phyloP scores from a whole-genome alignment of 2,888 invertebrate species.

The Ectemnius cavifrons region DNA sequence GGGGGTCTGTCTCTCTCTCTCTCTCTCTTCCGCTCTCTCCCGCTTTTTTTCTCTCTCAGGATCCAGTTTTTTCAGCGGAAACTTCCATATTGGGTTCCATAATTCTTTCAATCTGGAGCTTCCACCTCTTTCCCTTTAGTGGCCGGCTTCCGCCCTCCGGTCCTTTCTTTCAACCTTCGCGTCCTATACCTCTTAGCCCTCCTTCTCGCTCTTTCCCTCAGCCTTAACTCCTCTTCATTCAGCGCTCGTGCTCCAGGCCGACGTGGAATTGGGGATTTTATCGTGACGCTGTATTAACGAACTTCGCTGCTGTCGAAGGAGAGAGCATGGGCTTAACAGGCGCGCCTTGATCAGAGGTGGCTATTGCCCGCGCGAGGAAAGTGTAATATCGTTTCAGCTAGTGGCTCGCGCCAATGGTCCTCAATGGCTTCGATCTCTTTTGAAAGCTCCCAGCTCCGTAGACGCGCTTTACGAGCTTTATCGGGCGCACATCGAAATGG shows the following conservation, averaged over 20 bases:
- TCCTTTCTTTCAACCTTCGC: slow-evolving; percentile 20
- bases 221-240: slow-evolving; percentile 17
- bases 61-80: slow-evolving; percentile 36
- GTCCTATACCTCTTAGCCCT: slow-evolving; percentile 31
- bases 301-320: slow-evolving; percentile 50
- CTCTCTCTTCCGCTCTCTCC: no score
- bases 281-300: slow-evolving; percentile 65
- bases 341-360: slow-evolving; percentile 49
- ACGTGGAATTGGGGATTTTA: slow-evolving; percentile 61
- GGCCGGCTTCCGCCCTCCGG: slow-evolving; percentile 18
- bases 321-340: slow-evolving; percentile 60
- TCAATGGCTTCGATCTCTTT: slow-evolving; percentile 47
- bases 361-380: slow-evolving; percentile 49
- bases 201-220: slow-evolving; percentile 27
- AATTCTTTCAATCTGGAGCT: slow-evolving; percentile 55
- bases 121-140: slow-evolving; percentile 11
- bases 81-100: slow-evolving; percentile 48
- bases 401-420: slow-evolving; percentile 50
- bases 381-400: slow-evolving; percentile 60
- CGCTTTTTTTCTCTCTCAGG: background rate
- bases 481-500: slow-evolving; percentile 28
- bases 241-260: slow-evolving; percentile 33
- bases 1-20: slow-evolving; percentile 9
- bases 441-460: slow-evolving; percentile 5
- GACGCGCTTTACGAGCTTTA: slow-evolving; percentile 42